Evolutionary conservation across 2,888 invertebrate genomes (phyloP).

Genomic region (Acronicta aceris): DNA sequence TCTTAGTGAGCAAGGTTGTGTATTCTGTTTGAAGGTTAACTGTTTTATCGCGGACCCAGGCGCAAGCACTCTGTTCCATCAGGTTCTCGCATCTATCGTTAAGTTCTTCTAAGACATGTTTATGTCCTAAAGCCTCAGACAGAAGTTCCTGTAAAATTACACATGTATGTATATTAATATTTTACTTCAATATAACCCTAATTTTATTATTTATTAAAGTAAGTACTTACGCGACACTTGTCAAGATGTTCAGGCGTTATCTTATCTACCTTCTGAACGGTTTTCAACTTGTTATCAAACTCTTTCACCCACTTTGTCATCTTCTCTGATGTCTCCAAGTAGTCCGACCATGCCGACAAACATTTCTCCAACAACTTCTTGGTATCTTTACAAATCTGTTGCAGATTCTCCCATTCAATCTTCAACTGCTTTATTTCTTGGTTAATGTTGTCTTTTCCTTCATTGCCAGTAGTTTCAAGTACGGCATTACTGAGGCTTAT

Average conservation of each 20-base stretch:
- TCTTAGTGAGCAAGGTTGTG: slow-evolving; percentile 93
- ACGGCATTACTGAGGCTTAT: slow-evolving; percentile 93
- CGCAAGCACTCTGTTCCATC: slow-evolving; percentile 95
- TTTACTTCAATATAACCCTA: not conserved
- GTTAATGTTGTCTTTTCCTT: slow-evolving; percentile 94
- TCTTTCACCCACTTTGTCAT: slow-evolving; percentile 94
- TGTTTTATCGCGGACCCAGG: slow-evolving; percentile 95
- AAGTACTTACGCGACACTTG: slow-evolving; percentile 91
- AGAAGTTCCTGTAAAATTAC: slow-evolving; percentile 89
- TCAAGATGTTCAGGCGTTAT: slow-evolving; percentile 94
- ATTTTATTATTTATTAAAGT: not conserved
- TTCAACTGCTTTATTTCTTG: slow-evolving; percentile 95
- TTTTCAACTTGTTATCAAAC: slow-evolving; percentile 91
- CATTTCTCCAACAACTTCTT: slow-evolving; percentile 93
- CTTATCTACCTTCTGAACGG: slow-evolving; percentile 92
- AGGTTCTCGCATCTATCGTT: slow-evolving; percentile 96
- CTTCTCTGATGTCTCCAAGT: slow-evolving; percentile 92
- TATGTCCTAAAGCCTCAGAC: slow-evolving; percentile 93
- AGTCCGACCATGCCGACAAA: slow-evolving; percentile 94
- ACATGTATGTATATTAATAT: not conserved
- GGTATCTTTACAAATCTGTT: slow-evolving; percentile 93
- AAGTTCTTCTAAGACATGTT: slow-evolving; percentile 94
- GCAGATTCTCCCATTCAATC: slow-evolving; percentile 94
- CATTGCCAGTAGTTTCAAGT: slow-evolving; percentile 93
- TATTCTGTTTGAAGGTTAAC: slow-evolving; percentile 95